Conservation (phyloP, 2,888 invertebrate genomes). For the Tolmerus cingulatus region DNA sequence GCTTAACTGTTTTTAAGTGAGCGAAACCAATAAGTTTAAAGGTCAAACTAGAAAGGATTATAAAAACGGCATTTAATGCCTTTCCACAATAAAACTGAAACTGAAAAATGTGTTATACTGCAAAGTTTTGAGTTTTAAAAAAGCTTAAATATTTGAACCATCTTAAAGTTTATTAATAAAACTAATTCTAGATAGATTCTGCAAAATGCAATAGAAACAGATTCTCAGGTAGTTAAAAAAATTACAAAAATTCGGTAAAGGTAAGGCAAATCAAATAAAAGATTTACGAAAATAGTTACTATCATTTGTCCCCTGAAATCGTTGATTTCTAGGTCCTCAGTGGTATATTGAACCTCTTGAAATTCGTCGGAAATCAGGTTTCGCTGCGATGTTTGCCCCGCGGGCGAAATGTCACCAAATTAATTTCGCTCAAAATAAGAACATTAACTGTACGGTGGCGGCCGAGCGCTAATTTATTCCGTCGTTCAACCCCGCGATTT, state of each 20-base stretch:
- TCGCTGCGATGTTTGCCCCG: neutral
- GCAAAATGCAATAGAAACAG: too few relatives aligned
- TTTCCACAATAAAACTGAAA: too few relatives aligned
- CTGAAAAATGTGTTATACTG: too few relatives aligned
- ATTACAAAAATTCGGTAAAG: neutral
- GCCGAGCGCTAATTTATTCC: neutral
- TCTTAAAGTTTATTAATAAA: too few relatives aligned
- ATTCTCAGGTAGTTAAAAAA: neutral
- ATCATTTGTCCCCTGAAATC: neutral
- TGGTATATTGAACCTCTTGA: neutral
- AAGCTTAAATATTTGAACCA: too few relatives aligned
- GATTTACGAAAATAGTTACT: neutral
- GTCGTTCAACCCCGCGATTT: conserved; percentile 5
- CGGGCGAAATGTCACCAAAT: neutral
- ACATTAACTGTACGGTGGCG: neutral
- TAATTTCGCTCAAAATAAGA: neutral
- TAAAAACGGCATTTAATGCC: too few relatives aligned
- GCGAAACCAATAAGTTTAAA: too few relatives aligned
- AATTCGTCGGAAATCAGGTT: neutral
- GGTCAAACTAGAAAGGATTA: too few relatives aligned
- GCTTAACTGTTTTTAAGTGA: too few relatives aligned
- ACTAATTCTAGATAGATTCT: too few relatives aligned
- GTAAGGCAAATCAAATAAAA: neutral
- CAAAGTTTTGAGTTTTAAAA: too few relatives aligned
- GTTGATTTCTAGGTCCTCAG: neutral